A percentile compares a stretch with the other conserved stretches of the same genome.
phyloP scores from a whole-genome alignment of 1,140 invertebrate species.

The Drosophila prosaltans region DNA sequence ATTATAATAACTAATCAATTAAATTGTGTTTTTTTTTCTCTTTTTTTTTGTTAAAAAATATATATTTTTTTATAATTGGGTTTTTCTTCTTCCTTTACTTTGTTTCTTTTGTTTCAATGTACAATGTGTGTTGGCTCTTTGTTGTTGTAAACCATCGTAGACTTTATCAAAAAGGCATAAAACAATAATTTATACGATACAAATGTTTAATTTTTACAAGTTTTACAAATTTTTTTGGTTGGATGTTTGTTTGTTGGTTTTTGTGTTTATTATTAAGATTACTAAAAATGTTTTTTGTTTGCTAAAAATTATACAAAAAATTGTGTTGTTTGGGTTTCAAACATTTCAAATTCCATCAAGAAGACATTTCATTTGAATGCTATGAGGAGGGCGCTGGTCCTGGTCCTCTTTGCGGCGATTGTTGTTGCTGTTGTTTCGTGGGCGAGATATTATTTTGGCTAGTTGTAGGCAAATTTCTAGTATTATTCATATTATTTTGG shows the following conservation, averaged over 20 bases:
- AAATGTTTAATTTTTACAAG: conserved; percentile 66
- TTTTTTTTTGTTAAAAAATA: conserved; percentile 59
- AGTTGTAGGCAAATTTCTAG: conserved; percentile 37
- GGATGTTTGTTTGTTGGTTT: neutral
- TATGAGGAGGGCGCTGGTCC: conserved; percentile 59
- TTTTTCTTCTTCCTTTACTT: conserved; percentile 17
- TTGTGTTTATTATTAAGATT: conserved; percentile 30
- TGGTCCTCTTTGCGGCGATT: conserved; percentile 51
- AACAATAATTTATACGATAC: conserved; percentile 50
- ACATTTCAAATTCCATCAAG: conserved; percentile 70
- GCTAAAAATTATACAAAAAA: conserved; percentile 69
- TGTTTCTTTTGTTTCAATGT: conserved; percentile 22
- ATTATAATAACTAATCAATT: conserved; percentile 63
- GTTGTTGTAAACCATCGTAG: conserved; percentile 70
- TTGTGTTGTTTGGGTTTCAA: conserved; percentile 15
- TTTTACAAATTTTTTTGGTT: conserved; percentile 48
- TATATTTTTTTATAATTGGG: conserved; percentile 54
- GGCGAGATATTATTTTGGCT: conserved; percentile 57
- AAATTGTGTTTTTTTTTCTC: conserved; percentile 30
- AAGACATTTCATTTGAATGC: conserved; percentile 68
- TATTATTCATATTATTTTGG: conserved; percentile 66
- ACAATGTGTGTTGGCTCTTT: conserved; percentile 32
- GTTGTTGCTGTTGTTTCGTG: conserved; percentile 45
- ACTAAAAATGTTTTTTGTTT: conserved; percentile 55
- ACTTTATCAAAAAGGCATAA: conserved; percentile 73